Base-by-base conservation (phyloP, 2,888 invertebrate species). In the Salticus scenicus region DNA sequence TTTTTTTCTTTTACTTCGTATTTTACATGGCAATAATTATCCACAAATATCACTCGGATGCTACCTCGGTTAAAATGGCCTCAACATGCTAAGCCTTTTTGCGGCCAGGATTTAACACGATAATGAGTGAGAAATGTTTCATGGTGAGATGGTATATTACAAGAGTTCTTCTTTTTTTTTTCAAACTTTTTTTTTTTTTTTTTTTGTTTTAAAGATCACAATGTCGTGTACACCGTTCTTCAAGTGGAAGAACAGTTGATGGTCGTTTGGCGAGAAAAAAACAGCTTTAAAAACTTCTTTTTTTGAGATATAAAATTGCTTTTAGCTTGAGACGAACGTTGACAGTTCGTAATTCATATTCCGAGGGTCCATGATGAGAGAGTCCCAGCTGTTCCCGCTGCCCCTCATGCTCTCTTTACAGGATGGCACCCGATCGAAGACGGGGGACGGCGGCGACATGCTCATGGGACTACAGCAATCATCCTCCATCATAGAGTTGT, bases 321-420 rank as follows among this genome's bases (percentile, higher is more conserved):
- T 75, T 76, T 79, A 87, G 72, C 87, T 87, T 47, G 83, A 79
- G 33, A 87, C 87, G 47, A 79, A 87, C 20, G 87, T 75, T n/a
- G 72, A 71, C 12, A 74, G 63, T 27, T 75, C 83, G 24, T 72
- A 70, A 47, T 67, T 72, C 17, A 77, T 67, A 30, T 83, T 84
- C 17, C 83, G 30, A 1, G 78, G 78, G 31, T 87, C 87, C 80
- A 80, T 69, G 63, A 72, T 79, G 69, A 76, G 80, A 17, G 31
- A 28, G 63, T 82, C 75, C 81, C 81, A 82, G n/a, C 28, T 51
- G n/a, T 41, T 27, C 8, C 41, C 33, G 1, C 31, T 37, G 14
- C 70, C 51, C 31, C 87, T 37, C 27, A 84, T 66, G 20, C 72
- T 77, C 7, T 80, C 76, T 57, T 87, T 87, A 30, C 87, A 87